Evolutionary conservation across 2,888 invertebrate species (phyloP), one percentile per base, ranked within the genome.

Genomic region (Rapana venosa): DNA sequence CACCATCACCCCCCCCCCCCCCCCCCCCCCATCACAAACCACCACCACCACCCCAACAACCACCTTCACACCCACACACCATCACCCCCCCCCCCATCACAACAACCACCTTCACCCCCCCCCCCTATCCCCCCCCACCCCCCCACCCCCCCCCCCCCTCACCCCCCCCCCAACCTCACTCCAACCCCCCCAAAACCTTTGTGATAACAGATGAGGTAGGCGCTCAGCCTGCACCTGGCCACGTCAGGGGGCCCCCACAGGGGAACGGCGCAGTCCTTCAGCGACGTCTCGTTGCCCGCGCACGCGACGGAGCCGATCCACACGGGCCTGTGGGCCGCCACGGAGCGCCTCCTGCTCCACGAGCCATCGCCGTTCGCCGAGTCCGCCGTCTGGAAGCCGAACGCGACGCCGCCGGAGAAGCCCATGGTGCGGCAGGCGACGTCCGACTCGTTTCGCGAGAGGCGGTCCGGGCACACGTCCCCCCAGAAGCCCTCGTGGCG

Each of bases 291-390:
- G 47, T 92, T 92, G 6, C 95, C 95, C 11, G 88, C 66, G 89
- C 98, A 98, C 90, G 96, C 89, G 8, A 95, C 84, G 15, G 92
- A 92, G 58, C 93, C 93, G 87, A 95, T 89, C 96, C 96, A 96
- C 22, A 91, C 79, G 89, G 90, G 70, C 91, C 92, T 26, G 91
- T 90, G 13, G 89, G 87, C 56, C 32, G 32, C 17, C 26, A 13
- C 11, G n/a, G 1, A 5, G n/a, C 22, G 20, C 8, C 0, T 11
- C 17, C 11, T 13, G 58, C 36, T 36, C n/a, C 32, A 58, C 66
- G 85, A 22, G n/a, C 13, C 85, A 26, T n/a, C n/a, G 66, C 6
- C 22, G 1, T 5, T 26, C 58, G 0, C 30, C 6, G 4, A 20
- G 30, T 15, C n/a, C 0, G 90, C 91, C 1, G 92, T 91, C 13